These are phyloP conservation scores for Cyrtodaria siliqua DNA, from an alignment of 2,888 invertebrate genomes.

Conservation along the genomic window DNA sequence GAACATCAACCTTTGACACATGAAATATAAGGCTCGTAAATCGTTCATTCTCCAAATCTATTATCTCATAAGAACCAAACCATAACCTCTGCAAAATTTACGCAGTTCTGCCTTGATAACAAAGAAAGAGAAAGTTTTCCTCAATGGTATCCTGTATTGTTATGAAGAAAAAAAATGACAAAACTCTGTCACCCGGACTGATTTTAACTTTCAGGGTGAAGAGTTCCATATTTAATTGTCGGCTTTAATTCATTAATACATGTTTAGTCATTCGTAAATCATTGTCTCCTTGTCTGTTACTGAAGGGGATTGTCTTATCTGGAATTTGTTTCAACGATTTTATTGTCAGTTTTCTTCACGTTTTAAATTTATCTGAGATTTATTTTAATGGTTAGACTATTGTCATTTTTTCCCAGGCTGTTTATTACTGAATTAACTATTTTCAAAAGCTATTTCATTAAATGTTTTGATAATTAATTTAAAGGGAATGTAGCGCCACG, in stretches of 20 bases:
- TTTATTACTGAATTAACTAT: too few species aligned
- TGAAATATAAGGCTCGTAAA: constrained; percentile 48
- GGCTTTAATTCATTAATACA: constrained; percentile 21
- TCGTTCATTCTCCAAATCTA: constrained; percentile 38
- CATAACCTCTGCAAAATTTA: constrained; percentile 50
- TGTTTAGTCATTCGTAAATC: too few species aligned
- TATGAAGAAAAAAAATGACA: constrained; percentile 31
- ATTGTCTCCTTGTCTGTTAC: too few species aligned
- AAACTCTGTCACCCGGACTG: constrained; percentile 38
- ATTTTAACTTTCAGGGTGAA: constrained; percentile 30
- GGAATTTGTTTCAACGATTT: too few species aligned
- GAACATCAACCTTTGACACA: constrained; percentile 23
- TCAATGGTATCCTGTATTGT: constrained; percentile 7
- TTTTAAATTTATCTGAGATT: too few species aligned
- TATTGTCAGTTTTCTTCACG: too few species aligned
- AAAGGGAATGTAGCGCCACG: too few species aligned
- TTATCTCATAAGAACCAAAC: constrained; percentile 35
- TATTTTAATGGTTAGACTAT: too few species aligned
- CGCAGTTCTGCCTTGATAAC: constrained; percentile 35
- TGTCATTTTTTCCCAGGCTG: too few species aligned
- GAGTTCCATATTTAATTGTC: constrained; percentile 15
- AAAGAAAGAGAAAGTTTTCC: constrained; percentile 38
- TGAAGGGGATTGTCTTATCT: too few species aligned
- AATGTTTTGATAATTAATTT: too few species aligned
- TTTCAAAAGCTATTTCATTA: too few species aligned